These are phyloP conservation scores for Pycnomerus fuliginosus DNA, from an alignment of 2,888 invertebrate species.

Conservation along the genomic window DNA sequence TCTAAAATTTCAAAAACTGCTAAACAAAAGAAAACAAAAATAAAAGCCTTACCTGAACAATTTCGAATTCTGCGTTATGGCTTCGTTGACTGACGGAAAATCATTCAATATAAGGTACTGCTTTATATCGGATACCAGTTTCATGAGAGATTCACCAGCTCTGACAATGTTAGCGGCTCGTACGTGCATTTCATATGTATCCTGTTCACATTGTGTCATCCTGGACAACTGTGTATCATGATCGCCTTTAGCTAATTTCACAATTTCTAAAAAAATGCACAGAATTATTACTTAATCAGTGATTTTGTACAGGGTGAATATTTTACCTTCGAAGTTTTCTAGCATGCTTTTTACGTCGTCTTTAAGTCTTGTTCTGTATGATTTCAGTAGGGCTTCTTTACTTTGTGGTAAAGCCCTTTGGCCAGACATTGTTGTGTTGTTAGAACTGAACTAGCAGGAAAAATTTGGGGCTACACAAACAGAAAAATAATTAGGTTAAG, in stretches of 20 bases:
- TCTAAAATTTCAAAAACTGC: conserved; percentile 50
- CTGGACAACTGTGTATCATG: conserved; percentile 87
- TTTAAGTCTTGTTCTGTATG: conserved; percentile 90
- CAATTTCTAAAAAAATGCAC: conserved; percentile 67
- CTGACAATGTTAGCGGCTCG: conserved; percentile 94
- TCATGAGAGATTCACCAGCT: conserved; percentile 96
- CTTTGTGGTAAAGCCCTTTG: conserved; percentile 80
- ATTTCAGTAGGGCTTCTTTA: conserved; percentile 92
- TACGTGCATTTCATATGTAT: conserved; percentile 96
- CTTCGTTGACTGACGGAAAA: conserved; percentile 96
- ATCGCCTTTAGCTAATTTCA: conserved; percentile 86
- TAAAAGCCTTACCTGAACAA: conserved; percentile 59
- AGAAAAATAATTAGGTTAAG: too few relatives aligned
- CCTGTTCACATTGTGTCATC: conserved; percentile 92
- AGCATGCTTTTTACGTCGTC: conserved; percentile 97
- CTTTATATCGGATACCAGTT: conserved; percentile 95
- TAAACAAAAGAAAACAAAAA: conserved; percentile 4
- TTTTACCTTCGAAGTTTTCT: conserved; percentile 91
- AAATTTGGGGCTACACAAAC: too few relatives aligned
- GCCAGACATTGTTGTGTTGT: too few relatives aligned
- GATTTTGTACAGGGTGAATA: conserved; percentile 1
- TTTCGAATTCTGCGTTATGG: conserved; percentile 91
- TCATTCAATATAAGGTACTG: conserved; percentile 97
- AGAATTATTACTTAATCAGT: background rate
- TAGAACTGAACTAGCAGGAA: too few relatives aligned